phyloP scores from a whole-genome alignment of 2,113 vertebrate species.

The Ailurus styani region DNA sequence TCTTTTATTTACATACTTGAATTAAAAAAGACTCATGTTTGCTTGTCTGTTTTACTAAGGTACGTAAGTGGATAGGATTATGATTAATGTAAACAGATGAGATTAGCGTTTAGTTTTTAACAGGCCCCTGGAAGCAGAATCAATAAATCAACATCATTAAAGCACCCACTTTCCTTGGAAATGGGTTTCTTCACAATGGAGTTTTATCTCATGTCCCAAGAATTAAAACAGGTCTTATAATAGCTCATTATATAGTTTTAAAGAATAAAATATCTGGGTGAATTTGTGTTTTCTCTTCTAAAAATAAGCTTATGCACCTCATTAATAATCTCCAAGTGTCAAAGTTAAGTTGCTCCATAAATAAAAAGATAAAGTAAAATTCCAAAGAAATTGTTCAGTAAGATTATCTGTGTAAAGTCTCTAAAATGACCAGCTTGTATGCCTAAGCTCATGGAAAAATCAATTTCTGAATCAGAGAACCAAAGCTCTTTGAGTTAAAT shows the following conservation, averaged over 20 bases:
- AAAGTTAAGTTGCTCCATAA: background rate
- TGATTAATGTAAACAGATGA: background rate
- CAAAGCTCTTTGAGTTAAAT: background rate
- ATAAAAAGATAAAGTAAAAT: background rate
- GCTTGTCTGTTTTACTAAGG: background rate
- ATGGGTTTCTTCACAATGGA: background rate
- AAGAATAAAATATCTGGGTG: background rate
- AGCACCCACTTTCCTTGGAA: background rate
- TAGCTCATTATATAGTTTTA: background rate
- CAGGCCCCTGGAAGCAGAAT: background rate
- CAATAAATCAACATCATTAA: background rate
- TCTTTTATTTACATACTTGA: background rate
- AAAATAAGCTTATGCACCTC: background rate
- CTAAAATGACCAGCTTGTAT: background rate
- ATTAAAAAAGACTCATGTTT: background rate
- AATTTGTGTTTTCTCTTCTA: background rate
- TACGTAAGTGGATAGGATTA: background rate
- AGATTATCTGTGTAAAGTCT: background rate
- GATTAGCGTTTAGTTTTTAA: background rate
- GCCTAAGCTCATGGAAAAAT: background rate
- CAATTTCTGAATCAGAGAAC: background rate
- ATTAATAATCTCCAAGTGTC: background rate
- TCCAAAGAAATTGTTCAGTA: background rate
- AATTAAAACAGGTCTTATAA: background rate
- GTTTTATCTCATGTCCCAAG: background rate